Percentiles rank a stretch among this genome's conserved stretches.
These are phyloP conservation scores for Anoncus sp. DNA, from an alignment of 2,888 invertebrate genomes.

Conservation along the genomic window DNA sequence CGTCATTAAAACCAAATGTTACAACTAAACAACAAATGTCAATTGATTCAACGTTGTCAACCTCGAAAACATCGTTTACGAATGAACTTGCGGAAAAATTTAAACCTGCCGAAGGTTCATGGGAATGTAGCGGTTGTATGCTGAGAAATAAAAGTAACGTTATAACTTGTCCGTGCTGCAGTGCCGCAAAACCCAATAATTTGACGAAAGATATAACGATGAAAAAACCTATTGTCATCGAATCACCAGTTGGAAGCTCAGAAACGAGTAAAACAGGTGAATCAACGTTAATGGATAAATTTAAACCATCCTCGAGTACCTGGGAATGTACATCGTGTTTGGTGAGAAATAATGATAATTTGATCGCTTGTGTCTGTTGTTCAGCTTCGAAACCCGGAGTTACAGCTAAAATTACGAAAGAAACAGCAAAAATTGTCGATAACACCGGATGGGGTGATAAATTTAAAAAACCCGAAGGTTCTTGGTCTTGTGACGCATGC, in stretches of 20 bases:
- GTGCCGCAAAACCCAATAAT: conserved; percentile 79
- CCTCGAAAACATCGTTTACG: conserved; percentile 45
- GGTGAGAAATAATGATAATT: conserved; percentile 85
- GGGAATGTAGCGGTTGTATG: conserved; percentile 87
- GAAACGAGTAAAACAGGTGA: conserved; percentile 47
- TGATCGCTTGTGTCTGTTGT: conserved; percentile 85
- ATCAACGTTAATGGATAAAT: conserved; percentile 56
- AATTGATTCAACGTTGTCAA: background rate
- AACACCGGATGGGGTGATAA: conserved; percentile 76
- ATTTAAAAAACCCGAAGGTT: conserved; percentile 82
- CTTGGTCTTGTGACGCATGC: conserved; percentile 86
- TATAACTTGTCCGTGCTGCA: conserved; percentile 75
- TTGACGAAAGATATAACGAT: too few species aligned
- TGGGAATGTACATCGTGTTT: conserved; percentile 89
- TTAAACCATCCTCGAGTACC: conserved; percentile 84
- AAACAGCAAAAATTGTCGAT: conserved; percentile 80
- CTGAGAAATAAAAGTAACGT: conserved; percentile 83
- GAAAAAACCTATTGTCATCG: too few species aligned
- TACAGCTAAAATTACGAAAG: conserved; percentile 80
- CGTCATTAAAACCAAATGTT: conserved; percentile 81
- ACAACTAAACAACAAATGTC: background rate
- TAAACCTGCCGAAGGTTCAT: conserved; percentile 82
- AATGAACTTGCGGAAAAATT: conserved; percentile 67
- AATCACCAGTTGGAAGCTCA: too few species aligned
- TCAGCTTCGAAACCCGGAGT: conserved; percentile 81